A percentile compares a stretch with the other conserved stretches of the same genome.
Conservation (phyloP, 2,888 invertebrate genomes). For the Drosophila greeni region DNA sequence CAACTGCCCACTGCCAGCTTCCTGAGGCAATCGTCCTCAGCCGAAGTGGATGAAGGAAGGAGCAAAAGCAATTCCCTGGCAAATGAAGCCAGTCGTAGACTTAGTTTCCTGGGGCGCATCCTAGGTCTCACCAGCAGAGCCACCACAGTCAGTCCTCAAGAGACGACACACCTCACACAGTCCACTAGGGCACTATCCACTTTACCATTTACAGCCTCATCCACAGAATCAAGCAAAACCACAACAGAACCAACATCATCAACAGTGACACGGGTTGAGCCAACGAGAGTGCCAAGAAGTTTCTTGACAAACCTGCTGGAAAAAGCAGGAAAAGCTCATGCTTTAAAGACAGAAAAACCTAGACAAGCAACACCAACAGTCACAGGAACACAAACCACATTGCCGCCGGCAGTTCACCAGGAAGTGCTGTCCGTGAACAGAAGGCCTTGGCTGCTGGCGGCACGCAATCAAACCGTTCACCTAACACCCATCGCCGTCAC, state of each 20-base stretch:
- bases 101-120: not conserved
- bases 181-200: not conserved
- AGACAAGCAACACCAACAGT: not conserved
- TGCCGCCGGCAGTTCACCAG: slow-evolving; percentile 13
- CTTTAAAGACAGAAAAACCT: not conserved
- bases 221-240: not conserved
- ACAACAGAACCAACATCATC: not conserved
- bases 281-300: not conserved
- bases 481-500: slow-evolving; percentile 41
- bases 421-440: slow-evolving; percentile 52
- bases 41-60: not conserved
- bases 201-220: not conserved
- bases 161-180: not conserved
- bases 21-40: not conserved
- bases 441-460: slow-evolving; percentile 54
- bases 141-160: not conserved
- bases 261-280: not conserved
- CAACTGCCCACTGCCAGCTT: slow-evolving; percentile 1
- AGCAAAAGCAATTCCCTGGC: not conserved
- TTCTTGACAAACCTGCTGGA: not conserved
- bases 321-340: not conserved
- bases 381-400: not conserved
- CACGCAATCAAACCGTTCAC: slow-evolving; percentile 52
- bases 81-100: slow-evolving; percentile 1
- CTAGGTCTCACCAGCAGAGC: not conserved